Evolutionary conservation across 2,113 vertebrate genomes (phyloP).

Genomic region (Rhea pennata): DNA sequence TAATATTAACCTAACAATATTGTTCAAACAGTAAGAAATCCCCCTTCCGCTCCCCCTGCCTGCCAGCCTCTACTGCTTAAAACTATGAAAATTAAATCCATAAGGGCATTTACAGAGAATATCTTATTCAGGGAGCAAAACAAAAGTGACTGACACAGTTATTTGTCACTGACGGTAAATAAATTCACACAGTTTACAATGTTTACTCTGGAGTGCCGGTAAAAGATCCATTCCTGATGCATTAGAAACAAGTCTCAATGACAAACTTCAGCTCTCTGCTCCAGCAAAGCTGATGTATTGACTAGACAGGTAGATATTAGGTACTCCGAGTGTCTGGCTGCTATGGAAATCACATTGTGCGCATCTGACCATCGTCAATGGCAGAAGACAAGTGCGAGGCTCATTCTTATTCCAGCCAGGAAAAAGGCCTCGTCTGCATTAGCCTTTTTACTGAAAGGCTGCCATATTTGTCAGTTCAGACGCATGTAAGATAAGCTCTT

Average conservation of each 20-base stretch:
- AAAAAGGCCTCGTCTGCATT: conserved; percentile 68
- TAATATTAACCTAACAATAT: background rate
- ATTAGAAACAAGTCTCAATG: conserved; percentile 65
- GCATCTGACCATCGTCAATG: conserved; percentile 71
- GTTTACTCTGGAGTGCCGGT: conserved; percentile 55
- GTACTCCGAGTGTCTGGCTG: conserved; percentile 77
- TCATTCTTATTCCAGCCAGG: conserved; percentile 78
- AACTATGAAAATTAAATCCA: conserved; percentile 57
- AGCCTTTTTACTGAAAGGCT: conserved; percentile 72
- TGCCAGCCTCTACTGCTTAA: background rate
- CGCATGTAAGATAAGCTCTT: conserved; percentile 70
- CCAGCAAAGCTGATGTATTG: conserved; percentile 76
- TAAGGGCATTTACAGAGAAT: conserved; percentile 21
- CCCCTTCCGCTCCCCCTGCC: background rate
- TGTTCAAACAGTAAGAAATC: conserved; percentile 10
- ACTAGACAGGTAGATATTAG: conserved; percentile 77
- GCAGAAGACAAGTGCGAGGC: conserved; percentile 60
- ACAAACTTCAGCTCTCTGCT: conserved; percentile 65
- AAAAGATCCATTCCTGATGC: conserved; percentile 58
- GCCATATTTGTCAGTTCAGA: conserved; percentile 77
- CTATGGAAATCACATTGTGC: conserved; percentile 74
- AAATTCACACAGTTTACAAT: conserved; percentile 58
- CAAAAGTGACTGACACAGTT: conserved; percentile 57
- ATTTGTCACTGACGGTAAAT: conserved; percentile 68
- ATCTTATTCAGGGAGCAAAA: conserved; percentile 52